A percentile compares a stretch with the other conserved stretches of the same genome.
phyloP scores from a whole-genome alignment of 2,797 vertebrate genomes.

The Tapera naevia region DNA sequence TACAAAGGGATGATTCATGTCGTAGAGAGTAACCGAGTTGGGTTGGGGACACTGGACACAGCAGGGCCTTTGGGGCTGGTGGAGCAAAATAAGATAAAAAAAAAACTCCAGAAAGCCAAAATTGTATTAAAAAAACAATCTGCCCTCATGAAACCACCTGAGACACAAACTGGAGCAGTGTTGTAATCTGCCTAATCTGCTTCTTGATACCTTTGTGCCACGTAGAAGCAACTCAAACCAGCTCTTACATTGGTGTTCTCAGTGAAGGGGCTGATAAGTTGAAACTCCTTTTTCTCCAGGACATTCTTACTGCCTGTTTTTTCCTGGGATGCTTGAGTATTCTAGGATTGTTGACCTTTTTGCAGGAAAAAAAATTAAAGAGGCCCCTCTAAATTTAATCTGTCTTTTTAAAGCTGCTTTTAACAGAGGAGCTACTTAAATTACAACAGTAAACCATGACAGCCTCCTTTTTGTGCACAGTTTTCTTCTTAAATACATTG shows the following conservation, averaged over 20 bases:
- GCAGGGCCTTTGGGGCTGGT: neutral
- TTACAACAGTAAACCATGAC: neutral
- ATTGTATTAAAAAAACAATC: rapidly evolving
- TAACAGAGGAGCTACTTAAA: neutral
- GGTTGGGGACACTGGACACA: neutral
- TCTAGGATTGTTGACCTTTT: neutral
- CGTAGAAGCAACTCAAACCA: neutral
- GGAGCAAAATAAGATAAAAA: neutral
- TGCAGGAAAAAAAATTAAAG: neutral
- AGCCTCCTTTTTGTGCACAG: neutral
- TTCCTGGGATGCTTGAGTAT: neutral
- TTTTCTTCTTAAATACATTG: neutral
- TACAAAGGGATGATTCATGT: rapidly evolving
- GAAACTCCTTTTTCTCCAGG: neutral
- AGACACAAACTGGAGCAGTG: neutral
- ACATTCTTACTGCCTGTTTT: neutral
- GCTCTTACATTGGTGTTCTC: neutral
- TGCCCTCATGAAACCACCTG: neutral
- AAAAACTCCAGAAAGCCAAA: neutral
- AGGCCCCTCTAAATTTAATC: neutral
- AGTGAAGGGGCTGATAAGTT: neutral
- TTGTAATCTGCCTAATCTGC: neutral
- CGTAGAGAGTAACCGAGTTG: no score
- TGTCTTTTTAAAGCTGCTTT: neutral
- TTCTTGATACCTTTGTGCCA: neutral